phyloP scores from a whole-genome alignment of 2,113 vertebrate species.

The Ancistrus triradiatus region DNA sequence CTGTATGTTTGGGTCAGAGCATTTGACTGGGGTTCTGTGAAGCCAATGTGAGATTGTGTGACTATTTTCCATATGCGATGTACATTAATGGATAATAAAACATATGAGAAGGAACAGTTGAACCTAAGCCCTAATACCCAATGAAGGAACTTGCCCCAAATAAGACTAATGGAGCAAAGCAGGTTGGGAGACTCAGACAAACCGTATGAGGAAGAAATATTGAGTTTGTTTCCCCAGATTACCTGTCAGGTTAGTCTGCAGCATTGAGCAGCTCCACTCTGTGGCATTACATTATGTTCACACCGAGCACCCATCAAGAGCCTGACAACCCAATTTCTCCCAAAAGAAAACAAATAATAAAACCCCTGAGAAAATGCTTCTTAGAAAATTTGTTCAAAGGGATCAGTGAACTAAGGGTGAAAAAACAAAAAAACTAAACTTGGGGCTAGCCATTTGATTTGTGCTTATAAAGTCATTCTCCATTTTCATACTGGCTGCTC shows the following conservation, averaged over 20 bases:
- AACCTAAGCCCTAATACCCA: conserved; percentile 33
- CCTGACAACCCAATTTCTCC: conserved; percentile 50
- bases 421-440: conserved; percentile 38
- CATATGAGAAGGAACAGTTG: conserved; percentile 36
- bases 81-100: conserved; percentile 33
- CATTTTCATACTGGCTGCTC: background rate
- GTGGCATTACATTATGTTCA: conserved; percentile 44
- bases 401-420: conserved; percentile 29
- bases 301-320: conserved; percentile 39
- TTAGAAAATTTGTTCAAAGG: conserved; percentile 30
- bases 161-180: conserved; percentile 32
- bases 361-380: conserved; percentile 25
- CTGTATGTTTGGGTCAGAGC: conserved; percentile 22
- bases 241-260: conserved; percentile 44
- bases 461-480: conserved; percentile 15
- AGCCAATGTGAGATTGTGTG: conserved; percentile 17
- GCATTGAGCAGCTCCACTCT: conserved; percentile 30
- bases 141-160: conserved; percentile 35
- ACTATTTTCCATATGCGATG: conserved; percentile 36
- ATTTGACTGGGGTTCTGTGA: conserved; percentile 12
- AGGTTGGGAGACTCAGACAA: conserved; percentile 31
- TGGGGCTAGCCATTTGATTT: conserved; percentile 29
- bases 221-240: conserved; percentile 47
- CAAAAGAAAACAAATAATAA: conserved; percentile 45
- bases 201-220: conserved; percentile 40